These are phyloP conservation scores for Mionectes olivaceus DNA, from an alignment of 2,797 vertebrate genomes.

Conservation along the genomic window DNA sequence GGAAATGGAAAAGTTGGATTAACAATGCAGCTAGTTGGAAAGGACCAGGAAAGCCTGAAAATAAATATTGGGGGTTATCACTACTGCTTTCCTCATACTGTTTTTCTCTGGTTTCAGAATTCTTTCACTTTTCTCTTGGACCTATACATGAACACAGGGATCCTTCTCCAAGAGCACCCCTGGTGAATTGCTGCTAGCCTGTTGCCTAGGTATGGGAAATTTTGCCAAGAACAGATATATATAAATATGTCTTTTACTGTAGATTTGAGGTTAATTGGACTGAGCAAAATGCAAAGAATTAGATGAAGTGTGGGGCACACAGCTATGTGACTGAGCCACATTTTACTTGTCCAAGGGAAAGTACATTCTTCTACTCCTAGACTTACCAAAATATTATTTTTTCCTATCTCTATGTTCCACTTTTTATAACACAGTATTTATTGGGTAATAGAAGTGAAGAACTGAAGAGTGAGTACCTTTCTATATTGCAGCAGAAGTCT, in stretches of 20 bases:
- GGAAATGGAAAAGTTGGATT: not conserved
- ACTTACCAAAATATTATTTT: not conserved
- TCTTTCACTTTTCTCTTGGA: not conserved
- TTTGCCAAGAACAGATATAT: not conserved
- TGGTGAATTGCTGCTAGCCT: not conserved
- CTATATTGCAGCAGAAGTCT: not conserved
- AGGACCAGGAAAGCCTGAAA: not conserved
- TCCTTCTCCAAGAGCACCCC: not conserved
- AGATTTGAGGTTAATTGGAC: not conserved
- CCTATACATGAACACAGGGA: not conserved
- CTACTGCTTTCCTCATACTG: not conserved
- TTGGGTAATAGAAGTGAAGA: not conserved
- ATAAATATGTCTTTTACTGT: not conserved
- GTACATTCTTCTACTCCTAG: not conserved
- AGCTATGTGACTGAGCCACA: not conserved
- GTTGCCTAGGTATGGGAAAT: not conserved
- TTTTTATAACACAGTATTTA: not conserved
- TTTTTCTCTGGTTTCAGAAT: not conserved
- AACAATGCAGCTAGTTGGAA: not conserved
- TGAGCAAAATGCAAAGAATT: not conserved
- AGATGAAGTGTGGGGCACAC: not conserved
- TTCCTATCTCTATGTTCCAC: not conserved
- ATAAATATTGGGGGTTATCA: fast-evolving
- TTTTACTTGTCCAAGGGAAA: not conserved
- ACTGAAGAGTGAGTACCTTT: not conserved